phyloP scores from a whole-genome alignment of 2,888 invertebrate genomes.

The Amblyjoppa proteus region DNA sequence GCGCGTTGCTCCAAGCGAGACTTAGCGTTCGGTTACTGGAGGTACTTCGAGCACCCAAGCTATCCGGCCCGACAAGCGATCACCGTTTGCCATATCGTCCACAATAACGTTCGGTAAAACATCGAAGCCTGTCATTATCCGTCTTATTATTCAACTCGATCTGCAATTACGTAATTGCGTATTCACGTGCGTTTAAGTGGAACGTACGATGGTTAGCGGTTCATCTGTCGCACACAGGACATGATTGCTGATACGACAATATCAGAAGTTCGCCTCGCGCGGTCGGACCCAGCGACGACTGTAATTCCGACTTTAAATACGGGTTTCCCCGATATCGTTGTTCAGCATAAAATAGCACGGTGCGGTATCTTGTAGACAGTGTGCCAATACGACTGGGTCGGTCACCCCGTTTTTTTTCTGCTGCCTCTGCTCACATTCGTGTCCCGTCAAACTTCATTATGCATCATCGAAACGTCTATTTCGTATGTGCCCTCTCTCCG shows the following conservation, averaged over 20 bases:
- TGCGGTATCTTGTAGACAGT: constrained; percentile 19
- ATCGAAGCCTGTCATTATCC: constrained; percentile 18
- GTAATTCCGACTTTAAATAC: constrained; percentile 60
- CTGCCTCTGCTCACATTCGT: neutral
- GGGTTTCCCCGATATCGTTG: constrained; percentile 38
- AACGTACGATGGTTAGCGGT: constrained; percentile 62
- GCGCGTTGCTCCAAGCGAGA: neutral
- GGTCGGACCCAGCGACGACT: constrained; percentile 29
- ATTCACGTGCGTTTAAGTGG: constrained; percentile 64
- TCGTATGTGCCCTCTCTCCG: constrained; percentile 1
- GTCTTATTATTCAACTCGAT: constrained; percentile 43
- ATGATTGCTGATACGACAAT: constrained; percentile 34
- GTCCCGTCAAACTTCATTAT: constrained; percentile 44
- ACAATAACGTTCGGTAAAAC: neutral
- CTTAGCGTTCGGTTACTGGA: neutral
- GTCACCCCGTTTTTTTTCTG: constrained; percentile 45
- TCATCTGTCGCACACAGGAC: constrained; percentile 53
- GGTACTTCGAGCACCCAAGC: neutral
- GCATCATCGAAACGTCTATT: constrained; percentile 52
- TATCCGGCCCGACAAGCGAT: neutral
- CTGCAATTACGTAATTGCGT: constrained; percentile 48
- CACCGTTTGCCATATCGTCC: neutral
- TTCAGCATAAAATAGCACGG: constrained; percentile 42
- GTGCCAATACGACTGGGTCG: constrained; percentile 31
- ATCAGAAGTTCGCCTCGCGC: constrained; percentile 42